Percentiles rank a stretch among this genome's conserved stretches.
These are phyloP conservation scores for Etia nguti DNA, from an alignment of 2,113 vertebrate species.

Conservation along the genomic window DNA sequence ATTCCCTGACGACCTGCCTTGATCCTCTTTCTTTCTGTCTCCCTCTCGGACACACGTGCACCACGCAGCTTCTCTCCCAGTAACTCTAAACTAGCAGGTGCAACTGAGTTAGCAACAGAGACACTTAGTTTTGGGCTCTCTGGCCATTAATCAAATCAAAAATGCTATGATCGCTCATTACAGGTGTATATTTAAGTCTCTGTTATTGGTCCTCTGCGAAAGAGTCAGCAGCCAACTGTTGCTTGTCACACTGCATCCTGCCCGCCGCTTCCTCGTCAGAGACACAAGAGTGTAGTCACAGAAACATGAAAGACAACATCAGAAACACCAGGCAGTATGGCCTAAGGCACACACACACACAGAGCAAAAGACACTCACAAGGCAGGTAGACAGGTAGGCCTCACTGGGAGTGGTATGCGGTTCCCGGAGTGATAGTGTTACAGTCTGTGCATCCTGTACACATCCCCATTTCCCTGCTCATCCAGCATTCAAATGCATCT, in stretches of 20 bases:
- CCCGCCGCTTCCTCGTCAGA: background rate
- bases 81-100: conserved; percentile 51
- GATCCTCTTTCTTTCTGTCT: background rate
- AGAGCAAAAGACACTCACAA: background rate
- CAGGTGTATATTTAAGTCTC: conserved; percentile 14
- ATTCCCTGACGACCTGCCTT: conserved; percentile 1
- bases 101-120: conserved; percentile 35
- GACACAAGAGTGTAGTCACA: conserved; percentile 1
- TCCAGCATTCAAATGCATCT: conserved; percentile 27
- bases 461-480: conserved; percentile 35
- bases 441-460: conserved; percentile 46
- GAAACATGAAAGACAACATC: conserved; percentile 6
- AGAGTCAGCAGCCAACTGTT: conserved; percentile 43
- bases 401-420: conserved; percentile 42
- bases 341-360: background rate
- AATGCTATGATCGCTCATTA: conserved; percentile 2
- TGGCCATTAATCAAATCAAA: conserved; percentile 35
- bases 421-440: conserved; percentile 65
- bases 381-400: conserved; percentile 33
- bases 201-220: conserved; percentile 7
- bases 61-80: background rate
- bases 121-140: background rate
- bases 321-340: background rate
- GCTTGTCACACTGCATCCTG: conserved; percentile 7
- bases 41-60: background rate